A percentile compares a stretch with the other conserved stretches of the same genome.
Conservation (phyloP, 2,797 vertebrate genomes). For the Gymnothorax reevesii region DNA sequence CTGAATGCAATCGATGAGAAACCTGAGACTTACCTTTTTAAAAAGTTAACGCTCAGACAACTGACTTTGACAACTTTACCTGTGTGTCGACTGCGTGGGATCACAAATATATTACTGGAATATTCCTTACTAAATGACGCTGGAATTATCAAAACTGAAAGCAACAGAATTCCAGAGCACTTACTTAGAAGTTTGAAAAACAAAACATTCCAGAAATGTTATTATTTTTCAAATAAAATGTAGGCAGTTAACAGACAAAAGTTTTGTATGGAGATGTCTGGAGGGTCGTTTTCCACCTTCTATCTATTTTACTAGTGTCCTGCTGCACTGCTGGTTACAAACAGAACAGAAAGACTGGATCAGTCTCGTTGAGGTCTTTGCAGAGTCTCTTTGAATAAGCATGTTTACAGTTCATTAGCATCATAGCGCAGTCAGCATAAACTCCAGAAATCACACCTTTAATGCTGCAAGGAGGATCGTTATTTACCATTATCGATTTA, state of each 20-base stretch:
- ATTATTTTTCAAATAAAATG: no score
- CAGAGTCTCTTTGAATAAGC: not conserved
- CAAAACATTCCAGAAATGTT: no score
- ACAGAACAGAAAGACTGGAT: not conserved
- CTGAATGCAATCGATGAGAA: not conserved
- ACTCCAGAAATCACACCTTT: not conserved
- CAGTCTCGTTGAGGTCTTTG: not conserved
- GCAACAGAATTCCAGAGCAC: no score
- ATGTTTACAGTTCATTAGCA: not conserved
- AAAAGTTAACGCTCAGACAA: not conserved
- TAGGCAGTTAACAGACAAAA: no score
- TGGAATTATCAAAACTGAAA: no score
- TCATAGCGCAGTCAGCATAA: not conserved
- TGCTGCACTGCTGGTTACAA: not conserved
- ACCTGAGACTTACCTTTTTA: not conserved
- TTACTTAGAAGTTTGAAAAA: no score
- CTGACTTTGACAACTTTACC: slow-evolving; percentile 3
- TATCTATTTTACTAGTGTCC: not conserved
- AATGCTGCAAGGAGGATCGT: not conserved
- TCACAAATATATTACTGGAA: no score
- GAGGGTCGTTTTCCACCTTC: not conserved
- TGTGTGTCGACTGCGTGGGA: no score
- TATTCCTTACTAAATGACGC: no score
- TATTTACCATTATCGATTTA: not conserved
- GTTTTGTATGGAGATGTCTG: no score